phyloP scores from a whole-genome alignment of 2,888 invertebrate genomes.

The Scaptomyza polygonia region DNA sequence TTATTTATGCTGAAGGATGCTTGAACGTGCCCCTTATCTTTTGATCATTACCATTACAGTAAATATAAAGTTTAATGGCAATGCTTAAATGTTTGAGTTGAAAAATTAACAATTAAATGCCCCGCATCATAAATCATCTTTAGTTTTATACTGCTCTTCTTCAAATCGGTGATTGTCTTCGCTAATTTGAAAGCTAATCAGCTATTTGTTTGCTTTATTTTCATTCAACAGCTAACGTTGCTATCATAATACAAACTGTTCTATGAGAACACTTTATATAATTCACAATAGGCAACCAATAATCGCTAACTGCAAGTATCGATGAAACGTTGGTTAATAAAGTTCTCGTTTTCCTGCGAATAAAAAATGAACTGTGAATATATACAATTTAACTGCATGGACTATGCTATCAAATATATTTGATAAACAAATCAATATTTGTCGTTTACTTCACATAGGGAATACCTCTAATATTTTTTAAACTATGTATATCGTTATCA shows the following conservation, averaged over 20 bases:
- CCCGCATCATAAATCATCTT: not conserved
- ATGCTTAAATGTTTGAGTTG: not conserved
- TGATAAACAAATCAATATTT: no score
- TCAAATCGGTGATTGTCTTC: not conserved
- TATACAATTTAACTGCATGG: not conserved
- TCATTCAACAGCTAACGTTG: not conserved
- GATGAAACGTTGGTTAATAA: not conserved
- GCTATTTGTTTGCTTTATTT: not conserved
- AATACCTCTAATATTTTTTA: not conserved
- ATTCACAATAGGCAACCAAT: not conserved
- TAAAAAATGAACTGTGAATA: not conserved
- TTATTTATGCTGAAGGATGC: not conserved
- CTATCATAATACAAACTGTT: not conserved
- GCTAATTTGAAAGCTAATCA: not conserved
- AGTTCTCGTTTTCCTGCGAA: no score
- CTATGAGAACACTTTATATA: not conserved
- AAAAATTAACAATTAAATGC: not conserved
- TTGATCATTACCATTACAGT: not conserved
- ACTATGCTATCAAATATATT: not conserved
- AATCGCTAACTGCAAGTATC: not conserved
- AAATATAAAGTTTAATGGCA: not conserved
- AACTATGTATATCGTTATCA: not conserved
- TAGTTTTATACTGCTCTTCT: not conserved
- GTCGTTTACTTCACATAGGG: not conserved
- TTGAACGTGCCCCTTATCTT: not conserved